phyloP scores from a whole-genome alignment of 2,888 invertebrate genomes.

The Tricholauxania praeusta region DNA sequence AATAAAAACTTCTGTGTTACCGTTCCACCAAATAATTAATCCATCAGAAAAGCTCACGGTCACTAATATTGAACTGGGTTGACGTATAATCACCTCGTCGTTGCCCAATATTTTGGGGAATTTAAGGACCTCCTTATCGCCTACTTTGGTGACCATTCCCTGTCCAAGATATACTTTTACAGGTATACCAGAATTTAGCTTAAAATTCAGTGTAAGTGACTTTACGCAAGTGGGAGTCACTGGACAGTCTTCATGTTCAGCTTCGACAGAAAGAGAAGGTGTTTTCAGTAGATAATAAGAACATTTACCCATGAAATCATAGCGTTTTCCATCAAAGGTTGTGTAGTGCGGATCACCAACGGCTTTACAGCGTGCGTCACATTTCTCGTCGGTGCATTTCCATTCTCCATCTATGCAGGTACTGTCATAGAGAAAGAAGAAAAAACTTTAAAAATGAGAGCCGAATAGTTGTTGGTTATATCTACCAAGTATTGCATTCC shows the following conservation, averaged over 20 bases:
- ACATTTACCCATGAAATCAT: conserved; percentile 92
- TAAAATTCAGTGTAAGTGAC: conserved; percentile 75
- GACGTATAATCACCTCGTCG: conserved; percentile 75
- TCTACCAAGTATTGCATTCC: conserved; percentile 87
- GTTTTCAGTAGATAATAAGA: conserved; percentile 84
- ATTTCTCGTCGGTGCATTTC: conserved; percentile 82
- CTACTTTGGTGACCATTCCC: conserved; percentile 76
- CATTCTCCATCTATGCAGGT: conserved; percentile 82
- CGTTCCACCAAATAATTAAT: conserved; percentile 90
- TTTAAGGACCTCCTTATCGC: conserved; percentile 76
- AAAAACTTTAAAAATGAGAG: conserved; percentile 51
- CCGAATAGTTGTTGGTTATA: neutral
- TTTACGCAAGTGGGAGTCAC: conserved; percentile 84
- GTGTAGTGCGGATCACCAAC: conserved; percentile 92
- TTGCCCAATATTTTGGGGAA: conserved; percentile 72
- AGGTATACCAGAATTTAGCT: conserved; percentile 67
- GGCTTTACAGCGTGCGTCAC: conserved; percentile 87
- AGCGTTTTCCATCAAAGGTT: conserved; percentile 90
- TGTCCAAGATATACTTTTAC: conserved; percentile 79
- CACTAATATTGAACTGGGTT: conserved; percentile 78
- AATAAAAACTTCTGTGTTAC: conserved; percentile 84
- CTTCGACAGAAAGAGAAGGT: conserved; percentile 77
- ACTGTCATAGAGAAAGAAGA: conserved; percentile 40
- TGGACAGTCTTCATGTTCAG: conserved; percentile 84
- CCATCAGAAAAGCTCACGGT: conserved; percentile 81